These are phyloP conservation scores for Antheraea yamamai DNA, from an alignment of 2,888 invertebrate genomes.

Conservation along the genomic window DNA sequence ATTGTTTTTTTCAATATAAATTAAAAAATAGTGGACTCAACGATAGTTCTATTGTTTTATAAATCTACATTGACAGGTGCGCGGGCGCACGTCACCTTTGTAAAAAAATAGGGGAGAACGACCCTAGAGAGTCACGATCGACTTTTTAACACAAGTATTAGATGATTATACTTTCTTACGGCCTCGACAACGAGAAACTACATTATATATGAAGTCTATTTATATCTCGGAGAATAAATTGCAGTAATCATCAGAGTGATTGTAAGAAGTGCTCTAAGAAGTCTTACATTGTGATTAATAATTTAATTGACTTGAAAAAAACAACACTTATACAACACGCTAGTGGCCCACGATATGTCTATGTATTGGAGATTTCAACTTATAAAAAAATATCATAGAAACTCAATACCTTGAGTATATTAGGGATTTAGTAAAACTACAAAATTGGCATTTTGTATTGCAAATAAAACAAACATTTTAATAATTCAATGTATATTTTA, in stretches of 20 bases:
- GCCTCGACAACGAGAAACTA: neutral
- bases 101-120: conserved; percentile 64
- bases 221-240: neutral
- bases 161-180: conserved; percentile 22
- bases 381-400: no score
- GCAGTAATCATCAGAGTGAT: neutral
- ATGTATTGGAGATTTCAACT: neutral
- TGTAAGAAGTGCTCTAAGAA: neutral
- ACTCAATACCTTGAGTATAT: no score
- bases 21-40: neutral
- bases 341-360: neutral
- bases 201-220: neutral
- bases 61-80: conserved; percentile 66
- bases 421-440: no score
- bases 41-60: conserved; percentile 36
- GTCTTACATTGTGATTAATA: neutral
- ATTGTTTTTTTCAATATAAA: neutral
- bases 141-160: conserved; percentile 25
- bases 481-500: no score
- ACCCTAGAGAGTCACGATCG: conserved; percentile 38
- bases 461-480: no score
- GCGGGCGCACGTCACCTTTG: conserved; percentile 65
- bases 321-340: neutral
- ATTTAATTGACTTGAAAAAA: neutral
- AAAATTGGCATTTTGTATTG: no score